Conservation (phyloP, 2,797 vertebrate genomes). For the Trichosurus vulpecula region DNA sequence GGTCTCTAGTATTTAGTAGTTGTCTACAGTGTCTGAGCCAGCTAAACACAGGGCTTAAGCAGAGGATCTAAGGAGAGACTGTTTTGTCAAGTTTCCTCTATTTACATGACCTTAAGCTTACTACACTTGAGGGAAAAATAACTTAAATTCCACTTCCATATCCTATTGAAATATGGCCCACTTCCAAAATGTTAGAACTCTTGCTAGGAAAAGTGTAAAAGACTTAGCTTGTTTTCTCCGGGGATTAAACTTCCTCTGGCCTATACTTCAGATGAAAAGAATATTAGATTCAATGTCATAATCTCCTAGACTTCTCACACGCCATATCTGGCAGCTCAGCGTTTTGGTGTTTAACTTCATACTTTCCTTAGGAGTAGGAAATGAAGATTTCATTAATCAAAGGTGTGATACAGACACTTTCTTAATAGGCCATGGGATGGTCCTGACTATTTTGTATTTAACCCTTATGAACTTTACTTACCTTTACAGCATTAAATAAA, state of each 20-base stretch:
- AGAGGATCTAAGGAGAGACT: neutral
- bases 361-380: neutral
- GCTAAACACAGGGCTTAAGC: neutral
- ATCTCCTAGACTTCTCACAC: neutral
- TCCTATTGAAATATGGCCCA: rapidly evolving
- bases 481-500: neutral
- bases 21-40: neutral
- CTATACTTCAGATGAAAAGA: neutral
- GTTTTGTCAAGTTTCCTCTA: neutral
- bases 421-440: neutral
- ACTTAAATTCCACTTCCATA: neutral
- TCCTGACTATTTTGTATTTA: rapidly evolving
- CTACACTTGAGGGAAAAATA: rapidly evolving
- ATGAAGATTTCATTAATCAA: neutral
- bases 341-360: neutral
- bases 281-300: neutral
- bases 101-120: neutral
- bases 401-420: neutral
- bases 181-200: neutral
- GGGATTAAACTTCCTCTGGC: neutral
- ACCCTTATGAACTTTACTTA: neutral
- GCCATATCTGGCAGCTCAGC: neutral
- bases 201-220: neutral
- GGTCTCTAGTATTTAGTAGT: neutral
- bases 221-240: neutral